These are phyloP conservation scores for Porites evermanni DNA, from an alignment of 92 coral and sea anemone species.

Conservation along the genomic window DNA sequence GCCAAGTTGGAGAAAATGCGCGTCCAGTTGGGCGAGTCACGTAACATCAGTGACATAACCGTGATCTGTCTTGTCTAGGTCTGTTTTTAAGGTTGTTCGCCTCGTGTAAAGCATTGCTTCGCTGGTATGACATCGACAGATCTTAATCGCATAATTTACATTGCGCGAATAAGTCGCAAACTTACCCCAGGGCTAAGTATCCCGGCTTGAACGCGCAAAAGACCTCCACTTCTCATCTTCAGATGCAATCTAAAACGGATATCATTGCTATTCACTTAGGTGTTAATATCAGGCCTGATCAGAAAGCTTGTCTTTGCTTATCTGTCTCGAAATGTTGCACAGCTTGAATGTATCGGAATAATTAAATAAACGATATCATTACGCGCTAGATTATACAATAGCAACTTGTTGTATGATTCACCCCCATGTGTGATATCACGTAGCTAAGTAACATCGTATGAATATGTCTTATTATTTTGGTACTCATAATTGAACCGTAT, in stretches of 20 bases:
- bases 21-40: no score
- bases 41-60: no score
- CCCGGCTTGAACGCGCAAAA: slow-evolving; percentile 80
- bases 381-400: no score
- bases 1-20: no score
- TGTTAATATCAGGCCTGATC: not conserved
- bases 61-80: no score
- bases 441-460: not conserved
- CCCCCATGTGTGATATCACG: not conserved
- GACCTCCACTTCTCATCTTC: slow-evolving; percentile 89
- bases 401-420: not conserved
- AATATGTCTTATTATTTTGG: not conserved
- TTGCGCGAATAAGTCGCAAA: not conserved
- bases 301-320: no score
- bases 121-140: not conserved
- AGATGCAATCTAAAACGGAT: slow-evolving; percentile 72
- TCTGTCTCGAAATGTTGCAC: no score
- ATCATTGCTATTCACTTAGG: not conserved
- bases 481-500: not conserved
- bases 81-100: no score
- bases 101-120: no score
- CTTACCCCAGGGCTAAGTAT: slow-evolving; percentile 79
- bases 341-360: no score
- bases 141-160: not conserved
- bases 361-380: not conserved